Base-by-base conservation (phyloP, 2,113 vertebrate genomes). In the Tetrax tetrax region DNA sequence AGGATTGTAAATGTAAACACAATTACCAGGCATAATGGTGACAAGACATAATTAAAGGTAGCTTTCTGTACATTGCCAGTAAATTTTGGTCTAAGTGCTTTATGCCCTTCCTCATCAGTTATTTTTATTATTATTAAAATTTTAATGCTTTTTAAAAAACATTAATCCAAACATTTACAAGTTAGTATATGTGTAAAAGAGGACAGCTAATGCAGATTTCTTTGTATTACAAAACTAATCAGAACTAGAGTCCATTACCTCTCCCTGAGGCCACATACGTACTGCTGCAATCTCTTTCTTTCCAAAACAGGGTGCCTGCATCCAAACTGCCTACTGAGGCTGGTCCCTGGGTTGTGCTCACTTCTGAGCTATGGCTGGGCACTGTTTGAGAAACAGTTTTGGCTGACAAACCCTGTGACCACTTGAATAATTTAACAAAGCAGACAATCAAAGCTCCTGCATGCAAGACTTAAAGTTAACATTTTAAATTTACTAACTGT, bases 1-100 rank as follows among this genome's bases (percentile, higher is more conserved):
- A 83, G 74, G 83, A 93, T 83, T 94, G 48, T 83, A 93, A 94
- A 93, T 94, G 88, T 64, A 94, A 95, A 97, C 90, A 84, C 47
- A 81, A 91, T 96, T 93, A 83, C 38, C 13, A 3, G 47, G 51
- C 45, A 24, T 74, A 94, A 93, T 56, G 13, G 60, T 87, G 92
- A 83, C 48, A 92, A 83, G 83, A 94, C 33, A 69, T 91, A 93
- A 89, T 87, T 93, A 92, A 92, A 61, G 15, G 27, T 57, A 81
- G 9, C 33, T 92, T 88, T 94, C 38, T 82, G 19, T 84, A 78
- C 47, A 70, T 18, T 53, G 47, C 6, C 41, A 59, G 59, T 87
- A 90, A 88, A 90, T 94, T 88, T 79, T 81, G 19, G 8, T 59
- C 43, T 48, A 93, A 59, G 25, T 14, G 4, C 28, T 88, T 92